Evolutionary conservation across 2,888 invertebrate species (phyloP), one percentile per base, ranked within the genome.

Genomic region (Caenorhabditis plicata): DNA sequence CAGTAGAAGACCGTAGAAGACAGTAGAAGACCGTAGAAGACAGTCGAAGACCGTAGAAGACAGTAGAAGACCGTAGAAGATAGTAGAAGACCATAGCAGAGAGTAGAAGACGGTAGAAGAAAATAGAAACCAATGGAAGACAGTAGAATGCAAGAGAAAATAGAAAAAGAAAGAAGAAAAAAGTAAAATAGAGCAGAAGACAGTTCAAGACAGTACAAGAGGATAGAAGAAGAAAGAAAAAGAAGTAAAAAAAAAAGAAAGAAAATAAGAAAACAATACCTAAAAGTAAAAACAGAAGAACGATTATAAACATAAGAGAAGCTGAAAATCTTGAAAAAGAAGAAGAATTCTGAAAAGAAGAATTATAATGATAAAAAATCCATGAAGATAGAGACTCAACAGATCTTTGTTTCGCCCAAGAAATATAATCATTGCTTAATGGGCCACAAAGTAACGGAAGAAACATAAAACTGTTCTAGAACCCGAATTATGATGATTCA

Each of bases 161-260:
- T n/a, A n/a, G n/a, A n/a, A n/a, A n/a, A n/a, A n/a, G n/a, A n/a
- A n/a, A n/a, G n/a, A n/a, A n/a, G n/a, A n/a, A n/a, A n/a, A n/a
- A n/a, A n/a, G n/a, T n/a, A n/a, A n/a, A n/a, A n/a, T n/a, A n/a
- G n/a, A n/a, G n/a, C n/a, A n/a, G n/a, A n/a, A n/a, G n/a, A n/a
- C n/a, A n/a, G n/a, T n/a, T n/a, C n/a, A 33, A 20, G 36, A 35
- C 19, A 47, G 20, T 35, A 27, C 36, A 27, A 38, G 39, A 31
- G 38, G 40, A 48, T 38, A 32, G 31, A 40, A 25, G 41, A 42
- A 39, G 38, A 43, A 43, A 39, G 31, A 39, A 31, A 27, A 45
- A 20, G 45, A 15, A 35, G 33, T 26, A 32, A 41, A 48, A 40
- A 33, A 49, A 15, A 39, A 47, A 35, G 47, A 47, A 40, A 33